phyloP scores from a whole-genome alignment of 2,888 invertebrate species.

The Diarsia rubi region DNA sequence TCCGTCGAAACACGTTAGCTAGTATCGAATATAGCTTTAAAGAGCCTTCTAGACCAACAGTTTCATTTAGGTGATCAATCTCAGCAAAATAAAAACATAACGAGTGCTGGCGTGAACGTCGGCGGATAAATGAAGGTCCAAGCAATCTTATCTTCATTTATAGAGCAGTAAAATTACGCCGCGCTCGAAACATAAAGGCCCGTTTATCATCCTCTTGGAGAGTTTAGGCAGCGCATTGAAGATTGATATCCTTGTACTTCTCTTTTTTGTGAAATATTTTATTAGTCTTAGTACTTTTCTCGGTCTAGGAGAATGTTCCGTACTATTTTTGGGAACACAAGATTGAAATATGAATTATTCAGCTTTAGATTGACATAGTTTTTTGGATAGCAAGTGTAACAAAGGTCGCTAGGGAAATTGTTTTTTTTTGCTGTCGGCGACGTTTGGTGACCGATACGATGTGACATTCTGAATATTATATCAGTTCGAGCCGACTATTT shows the following conservation, averaged over 20 bases:
- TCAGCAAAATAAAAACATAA: slow-evolving; percentile 79
- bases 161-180: slow-evolving; percentile 87
- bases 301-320: slow-evolving; percentile 24
- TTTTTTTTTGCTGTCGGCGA: slow-evolving; percentile 2
- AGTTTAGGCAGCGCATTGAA: slow-evolving; percentile 83
- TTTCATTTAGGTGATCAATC: slow-evolving; percentile 75
- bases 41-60: slow-evolving; percentile 50
- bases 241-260: slow-evolving; percentile 82
- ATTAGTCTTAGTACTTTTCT: slow-evolving; percentile 53
- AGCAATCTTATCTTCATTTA: slow-evolving; percentile 88
- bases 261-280: slow-evolving; percentile 70
- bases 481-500: background rate
- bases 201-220: slow-evolving; percentile 85
- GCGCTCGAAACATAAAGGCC: slow-evolving; percentile 82
- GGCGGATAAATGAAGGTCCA: slow-evolving; percentile 79
- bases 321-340: slow-evolving; percentile 35
- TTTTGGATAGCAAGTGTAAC: slow-evolving; percentile 11
- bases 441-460: slow-evolving; percentile 2
- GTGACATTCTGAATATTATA: background rate
- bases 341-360: slow-evolving; percentile 60
- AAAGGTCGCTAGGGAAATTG: slow-evolving; percentile 15
- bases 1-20: slow-evolving; percentile 45
- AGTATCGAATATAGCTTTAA: slow-evolving; percentile 50
- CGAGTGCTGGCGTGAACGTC: slow-evolving; percentile 75
- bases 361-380: slow-evolving; percentile 44